A percentile compares a stretch with the other conserved stretches of the same genome.
These are phyloP conservation scores for Melolontha melolontha DNA, from an alignment of 2,888 invertebrate genomes.

Conservation along the genomic window DNA sequence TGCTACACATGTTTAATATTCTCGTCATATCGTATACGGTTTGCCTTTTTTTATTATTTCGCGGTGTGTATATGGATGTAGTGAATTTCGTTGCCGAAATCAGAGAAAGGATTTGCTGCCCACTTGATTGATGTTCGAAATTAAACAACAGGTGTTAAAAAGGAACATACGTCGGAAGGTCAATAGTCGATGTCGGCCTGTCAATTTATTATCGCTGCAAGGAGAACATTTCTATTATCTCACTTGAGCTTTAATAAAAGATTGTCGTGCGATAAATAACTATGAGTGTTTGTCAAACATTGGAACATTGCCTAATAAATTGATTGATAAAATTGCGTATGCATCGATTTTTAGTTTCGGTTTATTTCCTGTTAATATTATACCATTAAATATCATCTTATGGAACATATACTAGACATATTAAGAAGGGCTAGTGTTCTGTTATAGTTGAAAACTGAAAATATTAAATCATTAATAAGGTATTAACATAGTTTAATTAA, in stretches of 20 bases:
- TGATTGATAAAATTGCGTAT: no score
- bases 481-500: no score
- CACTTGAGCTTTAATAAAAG: not conserved
- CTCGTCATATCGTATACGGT: not conserved
- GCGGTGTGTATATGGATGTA: not conserved
- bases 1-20: constrained; percentile 7
- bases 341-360: no score
- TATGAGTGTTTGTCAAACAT: not conserved
- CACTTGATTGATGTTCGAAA: not conserved
- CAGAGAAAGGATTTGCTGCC: not conserved
- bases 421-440: no score
- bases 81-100: not conserved
- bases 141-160: constrained; percentile 1
- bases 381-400: no score
- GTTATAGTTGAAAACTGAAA: no score
- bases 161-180: not conserved
- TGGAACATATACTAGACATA: no score
- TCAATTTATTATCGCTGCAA: not conserved
- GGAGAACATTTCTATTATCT: constrained; percentile 12
- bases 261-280: not conserved
- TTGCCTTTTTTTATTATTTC: constrained; percentile 21
- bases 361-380: no score
- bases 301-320: not conserved
- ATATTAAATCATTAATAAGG: no score
- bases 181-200: not conserved